Base-by-base conservation (phyloP, 2,888 invertebrate species). In the Aphidoletes aphidimyza region DNA sequence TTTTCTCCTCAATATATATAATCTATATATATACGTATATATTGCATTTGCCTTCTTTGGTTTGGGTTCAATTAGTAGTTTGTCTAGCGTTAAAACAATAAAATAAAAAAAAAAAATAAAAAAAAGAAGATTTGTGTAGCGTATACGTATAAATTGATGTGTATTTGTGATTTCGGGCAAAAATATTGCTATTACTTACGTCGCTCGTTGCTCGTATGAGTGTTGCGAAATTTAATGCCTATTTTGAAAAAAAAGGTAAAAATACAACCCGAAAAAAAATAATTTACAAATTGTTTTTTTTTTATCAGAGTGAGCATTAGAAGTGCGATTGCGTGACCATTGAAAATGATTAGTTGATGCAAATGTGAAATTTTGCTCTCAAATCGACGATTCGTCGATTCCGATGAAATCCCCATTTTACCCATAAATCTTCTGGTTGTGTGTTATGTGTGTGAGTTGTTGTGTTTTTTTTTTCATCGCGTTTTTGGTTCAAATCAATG, bases 51-150 rank as follows among this genome's bases (percentile, higher is more conserved):
- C 37, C 81, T 81, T 81, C 69, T 37, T 81, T 81, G 81, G 81
- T 81, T 81, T 81, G 81, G 37, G 81, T 81, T 81, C 81, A 81
- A 81, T 81, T 81, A 81, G 81, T 81, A 69, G 69, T 69, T 69
- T 37, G 81, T 81, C 81, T 81, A 81, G 81, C 81, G 22, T 81
- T 81, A 81, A 81, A 81, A 81, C 81, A 81, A 81, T 81, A 69
- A 69, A 11, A 54, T 22, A 54, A 54, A 54, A 54, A 54, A 78
- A 78, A 81, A 81, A 81, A 81, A 36, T 37, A 81, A 37, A 69
- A 69, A 11, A 54, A 54, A 54, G 26, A 54, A 54, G 26, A 78
- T 36, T 81, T 37, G 81, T 81, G 22, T 37, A 81, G 37, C 37
- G 81, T 81, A 81, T 81, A 81, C 81, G 81, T 81, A 37, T 81